Percentiles rank a stretch among this genome's conserved stretches.
These are phyloP conservation scores for Gymnopithys bicolor DNA, from an alignment of 2,797 vertebrate species.

Conservation along the genomic window DNA sequence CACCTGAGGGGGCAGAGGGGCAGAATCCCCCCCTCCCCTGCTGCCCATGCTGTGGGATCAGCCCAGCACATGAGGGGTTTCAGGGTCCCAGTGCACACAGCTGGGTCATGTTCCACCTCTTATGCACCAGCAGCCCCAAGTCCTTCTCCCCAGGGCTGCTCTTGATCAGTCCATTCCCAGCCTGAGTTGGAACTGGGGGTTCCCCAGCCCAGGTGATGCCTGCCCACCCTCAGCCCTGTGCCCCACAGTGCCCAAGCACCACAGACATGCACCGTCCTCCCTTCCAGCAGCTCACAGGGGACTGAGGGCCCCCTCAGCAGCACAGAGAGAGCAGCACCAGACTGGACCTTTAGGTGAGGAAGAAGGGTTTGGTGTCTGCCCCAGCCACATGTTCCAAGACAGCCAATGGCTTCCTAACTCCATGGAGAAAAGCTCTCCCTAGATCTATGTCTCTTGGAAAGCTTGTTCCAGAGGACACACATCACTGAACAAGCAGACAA, in stretches of 20 bases:
- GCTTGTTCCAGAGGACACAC: background rate
- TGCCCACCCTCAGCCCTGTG: background rate
- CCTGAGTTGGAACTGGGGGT: background rate
- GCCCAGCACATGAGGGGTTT: background rate
- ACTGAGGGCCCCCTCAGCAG: background rate
- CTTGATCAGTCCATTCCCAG: background rate
- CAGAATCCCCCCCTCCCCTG: background rate
- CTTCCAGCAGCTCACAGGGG: background rate
- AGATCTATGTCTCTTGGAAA: background rate
- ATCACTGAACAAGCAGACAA: background rate
- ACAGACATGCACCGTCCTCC: fast-evolving
- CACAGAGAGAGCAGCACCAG: background rate
- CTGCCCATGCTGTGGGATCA: background rate
- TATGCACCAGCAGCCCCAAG: background rate
- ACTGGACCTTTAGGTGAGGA: background rate
- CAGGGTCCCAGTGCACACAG: background rate
- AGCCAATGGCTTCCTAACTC: background rate
- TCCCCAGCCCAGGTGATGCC: background rate
- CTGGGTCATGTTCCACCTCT: background rate
- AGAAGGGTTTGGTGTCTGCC: background rate
- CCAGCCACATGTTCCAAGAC: fast-evolving
- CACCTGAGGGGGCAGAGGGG: background rate
- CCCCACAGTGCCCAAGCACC: background rate
- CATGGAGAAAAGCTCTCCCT: background rate
- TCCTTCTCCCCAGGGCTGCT: background rate